Percentiles rank a stretch among this genome's conserved stretches.
These are phyloP conservation scores for Amyelois transitella DNA, from an alignment of 1,140 invertebrate species.

Conservation along the genomic window DNA sequence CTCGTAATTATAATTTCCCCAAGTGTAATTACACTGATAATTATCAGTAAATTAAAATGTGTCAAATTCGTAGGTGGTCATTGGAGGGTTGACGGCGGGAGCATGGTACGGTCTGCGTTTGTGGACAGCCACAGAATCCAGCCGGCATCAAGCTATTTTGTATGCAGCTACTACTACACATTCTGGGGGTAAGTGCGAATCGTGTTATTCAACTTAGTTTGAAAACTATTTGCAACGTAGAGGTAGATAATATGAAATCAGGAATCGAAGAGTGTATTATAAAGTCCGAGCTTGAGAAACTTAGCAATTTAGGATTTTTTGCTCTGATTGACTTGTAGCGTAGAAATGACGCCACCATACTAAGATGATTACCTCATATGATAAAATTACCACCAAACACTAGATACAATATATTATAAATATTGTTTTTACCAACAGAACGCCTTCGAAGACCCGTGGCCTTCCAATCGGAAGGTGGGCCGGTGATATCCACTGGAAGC, in stretches of 20 bases:
- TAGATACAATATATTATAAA: neutral
- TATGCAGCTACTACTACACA: slow-evolving; percentile 85
- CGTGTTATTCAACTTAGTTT: neutral
- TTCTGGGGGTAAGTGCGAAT: slow-evolving; percentile 77
- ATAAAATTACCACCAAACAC: neutral
- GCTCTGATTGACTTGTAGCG: too few relatives aligned
- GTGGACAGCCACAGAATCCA: slow-evolving; percentile 85
- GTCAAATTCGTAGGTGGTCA: slow-evolving; percentile 38
- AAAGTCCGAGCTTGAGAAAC: too few relatives aligned
- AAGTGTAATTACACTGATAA: too few relatives aligned
- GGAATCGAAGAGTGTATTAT: too few relatives aligned
- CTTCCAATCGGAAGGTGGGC: slow-evolving; percentile 45
- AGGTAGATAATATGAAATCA: too few relatives aligned
- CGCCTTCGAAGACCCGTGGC: slow-evolving; percentile 55
- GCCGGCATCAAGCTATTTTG: slow-evolving; percentile 78
- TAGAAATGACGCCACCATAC: too few relatives aligned
- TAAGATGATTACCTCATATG: too few relatives aligned
- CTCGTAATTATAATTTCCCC: too few relatives aligned
- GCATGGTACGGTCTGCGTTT: slow-evolving; percentile 83
- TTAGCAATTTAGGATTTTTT: too few relatives aligned
- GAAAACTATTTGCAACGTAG: too few relatives aligned
- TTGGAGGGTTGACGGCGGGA: slow-evolving; percentile 79
- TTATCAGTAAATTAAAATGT: neutral
- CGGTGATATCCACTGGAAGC: slow-evolving; percentile 12
- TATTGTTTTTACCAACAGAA: slow-evolving; percentile 35